phyloP scores from a whole-genome alignment of 2,888 invertebrate species.

The Eupithecia pulchellata region DNA sequence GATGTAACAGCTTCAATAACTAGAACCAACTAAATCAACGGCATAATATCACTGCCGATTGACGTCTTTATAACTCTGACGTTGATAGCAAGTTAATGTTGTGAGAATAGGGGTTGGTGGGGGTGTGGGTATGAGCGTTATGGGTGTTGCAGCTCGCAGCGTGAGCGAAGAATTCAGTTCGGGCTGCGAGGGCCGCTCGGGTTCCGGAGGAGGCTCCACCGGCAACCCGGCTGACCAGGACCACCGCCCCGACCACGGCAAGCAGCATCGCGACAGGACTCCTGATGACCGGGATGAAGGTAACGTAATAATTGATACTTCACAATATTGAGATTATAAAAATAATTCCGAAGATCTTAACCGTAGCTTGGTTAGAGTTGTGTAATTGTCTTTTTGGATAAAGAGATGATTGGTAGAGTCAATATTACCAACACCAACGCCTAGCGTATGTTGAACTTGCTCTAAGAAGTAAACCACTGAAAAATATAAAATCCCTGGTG shows the following conservation, averaged over 20 bases:
- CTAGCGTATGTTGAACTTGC: neutral
- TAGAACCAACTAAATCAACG: slow-evolving; percentile 34
- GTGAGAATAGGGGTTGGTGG: slow-evolving; percentile 20
- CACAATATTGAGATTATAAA: neutral
- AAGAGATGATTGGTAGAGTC: too few relatives aligned
- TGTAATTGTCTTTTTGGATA: neutral
- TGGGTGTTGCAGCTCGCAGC: slow-evolving; percentile 91
- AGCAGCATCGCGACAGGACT: slow-evolving; percentile 88
- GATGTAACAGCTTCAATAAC: slow-evolving; percentile 36
- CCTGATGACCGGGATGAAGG: slow-evolving; percentile 98
- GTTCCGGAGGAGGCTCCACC: slow-evolving; percentile 87
- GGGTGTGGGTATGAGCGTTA: slow-evolving; percentile 71
- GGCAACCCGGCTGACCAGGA: slow-evolving; percentile 80
- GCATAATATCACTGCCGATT: slow-evolving; percentile 28
- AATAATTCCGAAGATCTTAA: neutral
- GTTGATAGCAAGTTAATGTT: neutral
- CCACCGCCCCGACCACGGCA: slow-evolving; percentile 78
- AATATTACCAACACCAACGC: neutral
- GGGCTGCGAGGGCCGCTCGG: slow-evolving; percentile 97
- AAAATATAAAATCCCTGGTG: neutral
- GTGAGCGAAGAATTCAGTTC: slow-evolving; percentile 99
- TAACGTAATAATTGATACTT: slow-evolving; percentile 57
- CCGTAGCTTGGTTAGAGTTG: neutral
- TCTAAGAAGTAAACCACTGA: neutral
- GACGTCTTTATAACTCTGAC: neutral